Evolutionary conservation across 2,797 vertebrate species (phyloP), one percentile per base, ranked within the genome.

Genomic region (Darevskia nairensis): DNA sequence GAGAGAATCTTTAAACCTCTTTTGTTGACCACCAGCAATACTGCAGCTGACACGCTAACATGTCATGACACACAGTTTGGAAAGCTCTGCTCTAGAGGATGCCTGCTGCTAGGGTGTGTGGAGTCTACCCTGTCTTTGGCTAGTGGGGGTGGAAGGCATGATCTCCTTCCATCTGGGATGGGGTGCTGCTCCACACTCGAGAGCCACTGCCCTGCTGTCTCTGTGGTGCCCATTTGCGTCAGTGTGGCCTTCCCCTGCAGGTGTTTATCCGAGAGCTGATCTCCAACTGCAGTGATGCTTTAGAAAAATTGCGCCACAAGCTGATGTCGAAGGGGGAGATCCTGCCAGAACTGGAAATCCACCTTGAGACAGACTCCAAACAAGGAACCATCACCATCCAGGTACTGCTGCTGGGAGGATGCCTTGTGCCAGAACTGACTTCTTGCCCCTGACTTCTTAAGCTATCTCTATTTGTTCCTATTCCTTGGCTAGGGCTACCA

Each of bases 241-340:
- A 50, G 2, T 8, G 8, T 39, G 25, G 7, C 39, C 23, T 13
- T 6, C 0, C 82, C 55, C 9, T 10, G 27, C 88, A 99, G 99
- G 98, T 99, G 0, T 99, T 99, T 84, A 98, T 99, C 94, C 97
- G 99, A 85, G 99, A 99, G 95, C 97, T 99, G 89, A 98, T 99
- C 96, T 99, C 99, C 85, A 99, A 99, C 0, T 95, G 98, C 89
- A 99, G 98, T 0, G 99, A 99, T 3, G 98, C 98, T 4, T 95
- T 99, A 94, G 98, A 99, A 94, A 99, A 99, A 84, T 97, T 99
- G 85, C 98, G 98, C 0, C 98, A 99, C 93, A 97, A 96, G 83
- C 94, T 98, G 91, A 94, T 98, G 82, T 96, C 97, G 0, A 96
- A 95, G 9, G 98, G 98, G 2, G 97, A 97, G 3, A 94, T 96